These are phyloP conservation scores for Epinephelus lanceolatus DNA, from an alignment of 2,113 vertebrate species.

Conservation along the genomic window DNA sequence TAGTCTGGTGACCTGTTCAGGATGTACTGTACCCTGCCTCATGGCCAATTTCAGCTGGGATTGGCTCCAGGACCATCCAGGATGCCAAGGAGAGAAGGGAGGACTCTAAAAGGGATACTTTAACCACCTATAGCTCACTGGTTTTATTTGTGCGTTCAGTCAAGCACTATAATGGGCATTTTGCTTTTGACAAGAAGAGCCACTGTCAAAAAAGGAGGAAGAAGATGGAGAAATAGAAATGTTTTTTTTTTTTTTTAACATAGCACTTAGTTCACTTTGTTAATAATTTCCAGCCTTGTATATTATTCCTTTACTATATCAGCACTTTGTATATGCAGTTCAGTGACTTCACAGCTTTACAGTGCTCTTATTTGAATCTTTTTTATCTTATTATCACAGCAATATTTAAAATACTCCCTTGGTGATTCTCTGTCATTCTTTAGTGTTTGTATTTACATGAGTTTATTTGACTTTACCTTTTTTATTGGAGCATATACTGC, in stretches of 20 bases:
- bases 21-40: too few relatives aligned
- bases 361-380: neutral
- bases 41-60: too few relatives aligned
- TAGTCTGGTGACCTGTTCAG: too few relatives aligned
- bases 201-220: too few relatives aligned
- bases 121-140: too few relatives aligned
- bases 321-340: neutral
- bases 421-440: neutral
- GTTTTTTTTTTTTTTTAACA: too few relatives aligned
- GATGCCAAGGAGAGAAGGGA: neutral
- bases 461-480: neutral
- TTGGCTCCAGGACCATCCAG: neutral
- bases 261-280: slow-evolving; percentile 30
- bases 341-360: neutral
- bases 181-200: too few relatives aligned
- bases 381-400: neutral
- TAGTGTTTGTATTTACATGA: neutral
- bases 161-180: too few relatives aligned
- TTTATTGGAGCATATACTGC: neutral
- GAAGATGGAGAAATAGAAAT: too few relatives aligned
- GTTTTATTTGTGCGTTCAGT: too few relatives aligned
- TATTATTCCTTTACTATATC: neutral
- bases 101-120: neutral
- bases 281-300: neutral
- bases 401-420: neutral